A percentile compares a stretch with the other conserved stretches of the same genome.
Evolutionary conservation across 2,797 vertebrate genomes (phyloP).

Genomic region (Coluber constrictor): DNA sequence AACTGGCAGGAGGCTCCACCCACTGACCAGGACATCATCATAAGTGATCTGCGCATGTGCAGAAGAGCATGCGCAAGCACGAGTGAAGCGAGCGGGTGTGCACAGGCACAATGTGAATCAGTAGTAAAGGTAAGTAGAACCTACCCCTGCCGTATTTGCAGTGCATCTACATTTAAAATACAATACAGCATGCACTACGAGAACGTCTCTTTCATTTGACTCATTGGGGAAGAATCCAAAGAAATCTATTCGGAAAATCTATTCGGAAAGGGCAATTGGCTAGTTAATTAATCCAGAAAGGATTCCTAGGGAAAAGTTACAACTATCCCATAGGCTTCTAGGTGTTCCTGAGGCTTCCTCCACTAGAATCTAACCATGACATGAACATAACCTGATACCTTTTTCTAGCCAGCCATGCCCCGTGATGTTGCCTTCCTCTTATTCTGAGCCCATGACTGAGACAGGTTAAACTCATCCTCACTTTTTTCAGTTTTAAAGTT

Average conservation of each 20-base stretch:
- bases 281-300: neutral
- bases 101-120: no score
- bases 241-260: neutral
- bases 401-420: neutral
- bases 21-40: no score
- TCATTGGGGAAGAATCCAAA: constrained; percentile 26
- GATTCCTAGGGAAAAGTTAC: neutral
- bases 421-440: neutral
- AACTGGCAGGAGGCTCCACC: no score
- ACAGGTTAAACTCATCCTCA: neutral
- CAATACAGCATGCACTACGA: neutral
- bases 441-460: neutral
- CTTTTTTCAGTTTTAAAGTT: neutral
- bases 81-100: no score
- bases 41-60: no score
- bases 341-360: neutral
- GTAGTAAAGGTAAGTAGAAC: no score
- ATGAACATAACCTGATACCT: neutral
- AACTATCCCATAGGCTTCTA: neutral
- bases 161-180: neutral
- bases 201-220: constrained; percentile 29
- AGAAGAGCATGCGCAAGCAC: no score
- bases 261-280: neutral
- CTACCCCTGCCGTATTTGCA: neutral
- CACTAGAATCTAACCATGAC: neutral